Evolutionary conservation across 1,140 invertebrate species (phyloP), one percentile per base, ranked within the genome.

Genomic region (Marisa cornuarietis): DNA sequence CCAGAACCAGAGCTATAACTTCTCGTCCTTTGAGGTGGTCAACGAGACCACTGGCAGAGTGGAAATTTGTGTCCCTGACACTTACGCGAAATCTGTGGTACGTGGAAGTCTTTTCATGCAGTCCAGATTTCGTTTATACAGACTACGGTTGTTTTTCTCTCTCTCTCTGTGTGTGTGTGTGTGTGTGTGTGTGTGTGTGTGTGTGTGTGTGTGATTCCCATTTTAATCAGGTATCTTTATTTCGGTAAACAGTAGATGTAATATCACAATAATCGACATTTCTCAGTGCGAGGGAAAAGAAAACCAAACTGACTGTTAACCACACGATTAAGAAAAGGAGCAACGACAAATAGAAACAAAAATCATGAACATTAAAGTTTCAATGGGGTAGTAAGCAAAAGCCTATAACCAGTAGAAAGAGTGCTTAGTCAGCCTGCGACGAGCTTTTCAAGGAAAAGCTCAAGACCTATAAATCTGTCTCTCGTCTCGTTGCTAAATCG

Each of bases 1-100:
- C 69, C 81, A 82, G 54, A 81, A 84, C 61, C 75, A 80, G 26
- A 62, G 82, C 2, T 85, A 87, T 66, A 79, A 83, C 62, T 83
- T 86, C 71, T 79, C 76, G 26, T 72, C 84, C 42, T 89, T 88
- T 69, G 82, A 84, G n/a, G 84, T 86, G 72, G 51, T 85, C 11
- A 76, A 86, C 69, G 82, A 86, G 24, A 71, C 26, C 4, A 71
- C 71, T 0, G 78, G 79, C 16, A 76, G 78, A 16, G 74, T 89
- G 14, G 72, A 79, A 26, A 83, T 88, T 1, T 89, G 88, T 88
- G 61, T 87, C 6, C 85, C 87, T 71, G 73, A 71, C 31, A 71
- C 52, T 18, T 76, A 80, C 51, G 62, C 65, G 22, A 52, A 52
- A n/a, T 22, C 52, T 11, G 9, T 24, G 52, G 61, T 22, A 71